These are phyloP conservation scores for Cynocephalus volans DNA, from an alignment of 2,113 vertebrate species.

Conservation along the genomic window DNA sequence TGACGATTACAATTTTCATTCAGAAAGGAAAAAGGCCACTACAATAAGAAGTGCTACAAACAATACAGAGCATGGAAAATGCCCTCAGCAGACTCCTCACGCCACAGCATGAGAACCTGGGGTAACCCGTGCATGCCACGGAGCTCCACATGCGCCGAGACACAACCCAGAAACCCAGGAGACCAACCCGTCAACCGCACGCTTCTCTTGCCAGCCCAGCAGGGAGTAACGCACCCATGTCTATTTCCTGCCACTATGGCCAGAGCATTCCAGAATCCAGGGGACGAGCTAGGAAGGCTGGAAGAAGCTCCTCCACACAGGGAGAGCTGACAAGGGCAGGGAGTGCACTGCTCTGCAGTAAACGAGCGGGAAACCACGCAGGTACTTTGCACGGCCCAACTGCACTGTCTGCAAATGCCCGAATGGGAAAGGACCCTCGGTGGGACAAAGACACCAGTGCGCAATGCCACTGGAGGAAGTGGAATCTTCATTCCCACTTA, in stretches of 20 bases:
- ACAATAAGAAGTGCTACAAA: accelerated
- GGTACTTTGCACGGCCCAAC: background rate
- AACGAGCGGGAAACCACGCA: accelerated
- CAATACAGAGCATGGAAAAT: background rate
- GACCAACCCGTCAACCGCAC: background rate
- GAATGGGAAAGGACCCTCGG: background rate
- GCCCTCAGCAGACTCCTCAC: background rate
- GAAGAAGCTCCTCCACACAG: accelerated
- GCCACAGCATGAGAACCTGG: background rate
- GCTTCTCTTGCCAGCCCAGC: background rate
- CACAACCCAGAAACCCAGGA: too few species aligned
- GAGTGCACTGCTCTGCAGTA: background rate
- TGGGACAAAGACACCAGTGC: accelerated
- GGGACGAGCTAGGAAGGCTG: accelerated
- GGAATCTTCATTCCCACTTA: accelerated
- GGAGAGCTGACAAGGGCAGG: background rate
- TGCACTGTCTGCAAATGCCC: accelerated
- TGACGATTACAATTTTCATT: background rate
- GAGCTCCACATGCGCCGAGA: background rate
- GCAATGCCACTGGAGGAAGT: background rate
- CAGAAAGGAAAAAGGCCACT: background rate
- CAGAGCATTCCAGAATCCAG: background rate
- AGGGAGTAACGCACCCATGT: background rate
- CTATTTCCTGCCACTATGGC: accelerated
- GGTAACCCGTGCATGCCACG: background rate